Evolutionary conservation across 2,888 invertebrate genomes (phyloP).

Genomic region (Poecilus cupreus): DNA sequence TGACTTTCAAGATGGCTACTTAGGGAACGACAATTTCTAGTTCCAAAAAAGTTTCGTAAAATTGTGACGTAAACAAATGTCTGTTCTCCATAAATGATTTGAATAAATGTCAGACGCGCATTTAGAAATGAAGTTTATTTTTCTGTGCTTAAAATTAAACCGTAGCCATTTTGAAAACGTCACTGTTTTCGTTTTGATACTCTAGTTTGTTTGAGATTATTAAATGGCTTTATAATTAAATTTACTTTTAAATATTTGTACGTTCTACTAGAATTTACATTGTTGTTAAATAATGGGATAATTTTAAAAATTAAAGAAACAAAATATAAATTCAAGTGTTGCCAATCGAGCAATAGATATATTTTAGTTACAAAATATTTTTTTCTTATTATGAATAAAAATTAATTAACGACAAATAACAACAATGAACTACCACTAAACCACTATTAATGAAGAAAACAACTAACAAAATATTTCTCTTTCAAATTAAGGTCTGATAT

Average conservation of each 20-base stretch:
- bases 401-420: conserved; percentile 38
- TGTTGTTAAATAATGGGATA: not conserved
- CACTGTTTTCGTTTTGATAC: not conserved
- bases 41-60: conserved; percentile 48
- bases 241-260: not conserved
- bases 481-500: not conserved
- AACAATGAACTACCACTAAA: conserved; percentile 25
- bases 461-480: not conserved
- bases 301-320: conserved; percentile 1
- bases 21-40: conserved; percentile 40
- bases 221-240: not conserved
- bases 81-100: conserved; percentile 67
- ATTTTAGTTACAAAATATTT: conserved; percentile 28
- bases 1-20: conserved; percentile 48
- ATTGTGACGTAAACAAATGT: conserved; percentile 46
- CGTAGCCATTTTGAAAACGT: conserved; percentile 14
- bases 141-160: not conserved
- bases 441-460: conserved; percentile 16
- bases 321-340: conserved; percentile 18
- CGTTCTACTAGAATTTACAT: not conserved
- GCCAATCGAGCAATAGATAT: conserved; percentile 32
- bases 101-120: conserved; percentile 57
- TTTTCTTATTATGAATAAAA: conserved; percentile 18
- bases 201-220: conserved; percentile 8
- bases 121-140: conserved; percentile 1